These are phyloP conservation scores for Phalangium opilio DNA, from an alignment of 2,888 invertebrate species.

Conservation along the genomic window DNA sequence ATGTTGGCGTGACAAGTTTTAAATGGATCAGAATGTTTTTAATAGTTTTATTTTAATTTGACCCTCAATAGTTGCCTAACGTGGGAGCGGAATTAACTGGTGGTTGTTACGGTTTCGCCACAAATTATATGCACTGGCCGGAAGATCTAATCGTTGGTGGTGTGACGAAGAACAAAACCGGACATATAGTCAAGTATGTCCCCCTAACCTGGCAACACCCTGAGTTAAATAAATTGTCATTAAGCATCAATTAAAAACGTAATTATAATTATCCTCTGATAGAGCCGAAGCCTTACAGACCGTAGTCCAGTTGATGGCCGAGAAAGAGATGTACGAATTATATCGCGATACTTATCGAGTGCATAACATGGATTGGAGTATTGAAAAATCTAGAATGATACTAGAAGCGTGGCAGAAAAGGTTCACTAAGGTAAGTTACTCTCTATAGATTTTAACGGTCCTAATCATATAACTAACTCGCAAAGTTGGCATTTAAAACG, in stretches of 20 bases:
- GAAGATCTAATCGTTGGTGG: slow-evolving; percentile 94
- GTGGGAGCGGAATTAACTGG: slow-evolving; percentile 81
- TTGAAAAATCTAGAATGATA: slow-evolving; percentile 75
- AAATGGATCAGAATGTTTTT: too few species aligned
- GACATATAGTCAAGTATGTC: slow-evolving; percentile 58
- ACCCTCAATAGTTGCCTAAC: slow-evolving; percentile 43
- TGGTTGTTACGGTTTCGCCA: slow-evolving; percentile 94
- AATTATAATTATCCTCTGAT: slow-evolving; percentile 3
- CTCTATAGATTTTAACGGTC: too few species aligned
- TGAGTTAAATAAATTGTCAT: slow-evolving; percentile 34
- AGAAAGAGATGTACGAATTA: slow-evolving; percentile 77
- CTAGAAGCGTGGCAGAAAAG: slow-evolving; percentile 82
- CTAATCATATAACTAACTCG: too few species aligned
- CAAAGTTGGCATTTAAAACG: too few species aligned
- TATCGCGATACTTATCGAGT: slow-evolving; percentile 72
- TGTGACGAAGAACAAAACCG: slow-evolving; percentile 69
- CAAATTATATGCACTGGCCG: slow-evolving; percentile 98
- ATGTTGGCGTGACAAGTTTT: too few species aligned
- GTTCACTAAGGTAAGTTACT: slow-evolving; percentile 39
- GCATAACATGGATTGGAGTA: slow-evolving; percentile 80
- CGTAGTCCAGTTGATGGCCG: slow-evolving; percentile 89
- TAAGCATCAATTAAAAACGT: background rate
- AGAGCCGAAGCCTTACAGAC: slow-evolving; percentile 85
- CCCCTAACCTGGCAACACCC: slow-evolving; percentile 42
- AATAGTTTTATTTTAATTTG: too few species aligned